These are phyloP conservation scores for Drosophila fungiperda DNA, from an alignment of 2,888 invertebrate genomes.

Conservation along the genomic window DNA sequence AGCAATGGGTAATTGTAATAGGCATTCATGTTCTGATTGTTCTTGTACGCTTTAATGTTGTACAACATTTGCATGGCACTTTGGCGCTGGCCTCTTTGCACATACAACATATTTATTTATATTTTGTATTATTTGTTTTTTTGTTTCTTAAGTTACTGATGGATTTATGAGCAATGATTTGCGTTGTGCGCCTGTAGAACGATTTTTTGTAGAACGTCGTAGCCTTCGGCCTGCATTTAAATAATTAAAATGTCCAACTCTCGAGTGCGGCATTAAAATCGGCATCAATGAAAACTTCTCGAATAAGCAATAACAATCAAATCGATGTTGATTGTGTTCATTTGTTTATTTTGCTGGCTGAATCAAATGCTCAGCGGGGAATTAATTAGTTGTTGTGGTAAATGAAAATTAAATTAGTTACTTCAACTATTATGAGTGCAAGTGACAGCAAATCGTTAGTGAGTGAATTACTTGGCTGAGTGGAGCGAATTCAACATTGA, in stretches of 20 bases:
- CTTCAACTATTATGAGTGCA: slow-evolving; percentile 56
- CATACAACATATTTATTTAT: slow-evolving; percentile 34
- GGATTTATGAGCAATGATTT: slow-evolving; percentile 83
- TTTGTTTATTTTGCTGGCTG: slow-evolving; percentile 36
- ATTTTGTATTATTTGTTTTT: slow-evolving; percentile 23
- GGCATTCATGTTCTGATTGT: slow-evolving; percentile 71
- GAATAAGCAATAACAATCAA: slow-evolving; percentile 44
- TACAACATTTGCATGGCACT: slow-evolving; percentile 79
- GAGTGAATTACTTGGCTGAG: slow-evolving; percentile 1
- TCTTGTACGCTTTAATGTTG: slow-evolving; percentile 78
- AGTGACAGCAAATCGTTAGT: slow-evolving; percentile 39
- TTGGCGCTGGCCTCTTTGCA: slow-evolving; percentile 59
- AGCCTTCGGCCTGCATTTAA: slow-evolving; percentile 80
- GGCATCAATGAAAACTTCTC: slow-evolving; percentile 31
- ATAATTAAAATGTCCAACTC: slow-evolving; percentile 77
- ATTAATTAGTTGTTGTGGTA: slow-evolving; percentile 77
- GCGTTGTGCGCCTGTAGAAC: slow-evolving; percentile 51
- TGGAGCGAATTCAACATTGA: slow-evolving; percentile 19
- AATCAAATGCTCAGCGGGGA: slow-evolving; percentile 68
- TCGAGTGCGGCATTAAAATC: slow-evolving; percentile 25
- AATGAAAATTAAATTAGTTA: slow-evolving; percentile 81
- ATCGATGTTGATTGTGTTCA: slow-evolving; percentile 56
- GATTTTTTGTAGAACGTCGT: slow-evolving; percentile 1
- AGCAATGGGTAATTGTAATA: slow-evolving; percentile 35
- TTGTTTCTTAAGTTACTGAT: slow-evolving; percentile 55